These are phyloP conservation scores for Holotrichia oblita DNA, from an alignment of 1,140 invertebrate genomes.

Conservation along the genomic window DNA sequence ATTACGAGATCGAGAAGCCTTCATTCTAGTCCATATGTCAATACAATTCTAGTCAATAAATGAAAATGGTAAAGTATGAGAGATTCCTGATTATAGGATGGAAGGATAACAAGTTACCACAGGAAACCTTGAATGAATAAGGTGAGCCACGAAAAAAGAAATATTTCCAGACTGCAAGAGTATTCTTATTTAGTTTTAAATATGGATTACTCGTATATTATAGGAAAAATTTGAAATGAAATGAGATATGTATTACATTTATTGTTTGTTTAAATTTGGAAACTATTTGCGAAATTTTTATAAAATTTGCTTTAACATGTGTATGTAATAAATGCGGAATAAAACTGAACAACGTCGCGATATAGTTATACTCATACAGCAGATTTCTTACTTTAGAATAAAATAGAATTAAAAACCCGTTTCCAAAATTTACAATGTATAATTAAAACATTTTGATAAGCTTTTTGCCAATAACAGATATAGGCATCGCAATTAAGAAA, in stretches of 20 bases:
- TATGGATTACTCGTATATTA: neutral
- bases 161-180: neutral
- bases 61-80: neutral
- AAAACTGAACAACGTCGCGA: no score
- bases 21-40: constrained; percentile 38
- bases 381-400: constrained; percentile 5
- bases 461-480: constrained; percentile 1
- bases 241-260: neutral
- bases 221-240: neutral
- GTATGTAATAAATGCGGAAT: no score
- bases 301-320: no score
- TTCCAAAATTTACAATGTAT: neutral
- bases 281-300: no score
- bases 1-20: constrained; percentile 33
- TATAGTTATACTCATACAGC: no score
- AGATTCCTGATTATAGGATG: neutral
- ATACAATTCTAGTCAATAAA: constrained; percentile 37
- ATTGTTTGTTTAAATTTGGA: neutral
- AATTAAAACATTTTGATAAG: constrained; percentile 29
- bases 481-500: neutral
- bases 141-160: neutral
- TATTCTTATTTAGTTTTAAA: neutral
- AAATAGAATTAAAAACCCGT: neutral
- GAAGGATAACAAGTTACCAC: neutral
- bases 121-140: neutral